phyloP scores from a whole-genome alignment of 2,888 invertebrate species.

The Panzeria rudis region DNA sequence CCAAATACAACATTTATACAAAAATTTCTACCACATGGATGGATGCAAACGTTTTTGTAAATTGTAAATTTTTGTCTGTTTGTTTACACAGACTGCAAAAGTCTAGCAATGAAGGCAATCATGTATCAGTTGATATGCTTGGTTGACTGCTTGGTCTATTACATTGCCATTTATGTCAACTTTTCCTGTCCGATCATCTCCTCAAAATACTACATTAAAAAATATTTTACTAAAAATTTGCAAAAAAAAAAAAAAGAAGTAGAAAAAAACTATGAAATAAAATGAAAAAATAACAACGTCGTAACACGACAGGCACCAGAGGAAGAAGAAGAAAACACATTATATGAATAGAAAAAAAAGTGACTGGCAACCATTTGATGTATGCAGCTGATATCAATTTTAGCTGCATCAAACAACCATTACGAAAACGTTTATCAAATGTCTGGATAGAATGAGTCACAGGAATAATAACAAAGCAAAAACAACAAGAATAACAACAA shows the following conservation, averaged over 20 bases:
- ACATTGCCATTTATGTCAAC: slow-evolving; percentile 28
- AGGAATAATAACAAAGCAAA: slow-evolving; percentile 15
- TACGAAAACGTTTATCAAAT: slow-evolving; percentile 70
- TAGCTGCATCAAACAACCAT: slow-evolving; percentile 64
- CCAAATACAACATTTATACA: neutral
- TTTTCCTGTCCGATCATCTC: neutral
- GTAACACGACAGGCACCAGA: slow-evolving; percentile 7
- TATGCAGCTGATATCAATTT: slow-evolving; percentile 64
- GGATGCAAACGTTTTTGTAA: neutral
- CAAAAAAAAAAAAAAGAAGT: neutral
- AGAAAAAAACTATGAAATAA: slow-evolving; percentile 26
- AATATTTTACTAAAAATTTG: slow-evolving; percentile 15
- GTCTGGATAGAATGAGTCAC: slow-evolving; percentile 66
- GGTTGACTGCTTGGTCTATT: slow-evolving; percentile 34
- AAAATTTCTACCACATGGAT: neutral
- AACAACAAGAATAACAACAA: neutral
- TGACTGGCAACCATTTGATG: slow-evolving; percentile 59
- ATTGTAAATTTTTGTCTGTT: slow-evolving; percentile 11
- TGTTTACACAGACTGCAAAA: slow-evolving; percentile 42
- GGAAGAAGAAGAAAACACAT: slow-evolving; percentile 4
- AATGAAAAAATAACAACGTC: slow-evolving; percentile 10
- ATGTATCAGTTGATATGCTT: slow-evolving; percentile 42
- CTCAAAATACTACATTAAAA: slow-evolving; percentile 45
- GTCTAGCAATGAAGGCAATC: slow-evolving; percentile 49
- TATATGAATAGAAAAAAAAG: slow-evolving; percentile 19